These are phyloP conservation scores for Lepidostoma basale DNA, from an alignment of 1,140 invertebrate species.

Conservation along the genomic window DNA sequence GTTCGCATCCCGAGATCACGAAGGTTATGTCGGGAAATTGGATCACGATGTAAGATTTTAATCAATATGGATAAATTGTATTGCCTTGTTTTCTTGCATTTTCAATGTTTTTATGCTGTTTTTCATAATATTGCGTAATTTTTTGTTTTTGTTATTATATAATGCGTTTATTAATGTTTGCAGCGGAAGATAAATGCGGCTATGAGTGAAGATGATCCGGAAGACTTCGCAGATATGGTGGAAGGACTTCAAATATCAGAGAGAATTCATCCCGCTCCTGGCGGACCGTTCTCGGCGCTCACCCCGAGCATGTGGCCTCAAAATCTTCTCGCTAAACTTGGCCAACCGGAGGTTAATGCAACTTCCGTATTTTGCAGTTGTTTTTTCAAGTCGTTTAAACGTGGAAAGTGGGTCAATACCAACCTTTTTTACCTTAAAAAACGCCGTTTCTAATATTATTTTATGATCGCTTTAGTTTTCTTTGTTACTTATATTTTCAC, in stretches of 20 bases:
- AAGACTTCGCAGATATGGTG: slow-evolving; percentile 67
- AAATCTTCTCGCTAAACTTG: slow-evolving; percentile 84
- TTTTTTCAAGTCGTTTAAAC: too few relatives aligned
- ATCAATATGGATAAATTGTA: slow-evolving; percentile 20
- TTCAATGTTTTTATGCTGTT: too few relatives aligned
- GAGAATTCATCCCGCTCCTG: slow-evolving; percentile 72
- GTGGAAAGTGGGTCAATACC: too few relatives aligned
- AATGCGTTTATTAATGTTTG: slow-evolving; percentile 43
- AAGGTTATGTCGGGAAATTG: slow-evolving; percentile 85
- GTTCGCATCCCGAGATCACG: slow-evolving; percentile 82
- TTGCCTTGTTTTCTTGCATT: background rate
- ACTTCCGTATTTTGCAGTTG: too few relatives aligned
- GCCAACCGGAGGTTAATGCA: slow-evolving; percentile 74
- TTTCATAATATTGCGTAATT: background rate
- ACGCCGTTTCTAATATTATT: too few relatives aligned
- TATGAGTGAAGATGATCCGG: slow-evolving; percentile 81
- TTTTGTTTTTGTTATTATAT: slow-evolving; percentile 6
- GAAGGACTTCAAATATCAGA: slow-evolving; percentile 70
- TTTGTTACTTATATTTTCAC: too few relatives aligned
- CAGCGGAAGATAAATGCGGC: slow-evolving; percentile 79
- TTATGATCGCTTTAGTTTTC: too few relatives aligned
- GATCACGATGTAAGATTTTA: slow-evolving; percentile 73
- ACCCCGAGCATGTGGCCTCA: slow-evolving; percentile 97
- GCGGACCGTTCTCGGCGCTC: slow-evolving; percentile 86
- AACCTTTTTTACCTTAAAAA: too few relatives aligned